Percentiles rank a stretch among this genome's conserved stretches.
phyloP scores from a whole-genome alignment of 2,113 vertebrate species.

The Proterorhinus semilunaris region DNA sequence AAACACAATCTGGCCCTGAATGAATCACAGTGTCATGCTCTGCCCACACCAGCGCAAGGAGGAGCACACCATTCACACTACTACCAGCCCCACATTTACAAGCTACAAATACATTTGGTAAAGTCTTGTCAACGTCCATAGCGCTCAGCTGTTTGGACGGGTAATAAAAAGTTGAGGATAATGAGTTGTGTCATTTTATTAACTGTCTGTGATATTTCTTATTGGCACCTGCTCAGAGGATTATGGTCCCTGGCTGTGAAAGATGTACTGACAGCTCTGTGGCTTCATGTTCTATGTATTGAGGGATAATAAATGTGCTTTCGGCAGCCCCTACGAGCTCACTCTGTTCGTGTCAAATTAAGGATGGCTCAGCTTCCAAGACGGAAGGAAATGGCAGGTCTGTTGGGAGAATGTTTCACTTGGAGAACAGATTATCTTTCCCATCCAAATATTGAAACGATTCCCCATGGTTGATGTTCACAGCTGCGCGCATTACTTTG shows the following conservation, averaged over 20 bases:
- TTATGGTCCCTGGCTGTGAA: slow-evolving; percentile 21
- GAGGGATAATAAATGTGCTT: slow-evolving; percentile 45
- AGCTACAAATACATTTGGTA: not conserved
- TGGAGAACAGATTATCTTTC: slow-evolving; percentile 15
- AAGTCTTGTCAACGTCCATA: not conserved
- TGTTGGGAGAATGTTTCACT: slow-evolving; percentile 20
- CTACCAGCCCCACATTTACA: not conserved
- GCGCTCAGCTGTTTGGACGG: not conserved
- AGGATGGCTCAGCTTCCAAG: slow-evolving; percentile 23
- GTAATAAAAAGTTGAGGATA: slow-evolving; percentile 11
- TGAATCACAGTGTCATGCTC: slow-evolving; percentile 51
- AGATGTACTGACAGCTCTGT: slow-evolving; percentile 17
- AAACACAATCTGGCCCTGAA: slow-evolving; percentile 31
- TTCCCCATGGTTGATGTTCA: slow-evolving; percentile 36
- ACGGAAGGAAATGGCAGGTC: slow-evolving; percentile 30
- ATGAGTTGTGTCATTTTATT: not conserved
- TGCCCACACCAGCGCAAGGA: slow-evolving; percentile 27
- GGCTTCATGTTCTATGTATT: slow-evolving; percentile 29
- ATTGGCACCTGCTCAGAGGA: slow-evolving; percentile 21
- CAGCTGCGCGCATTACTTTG: not conserved
- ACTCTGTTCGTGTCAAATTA: slow-evolving; percentile 57
- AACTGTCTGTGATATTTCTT: slow-evolving; percentile 11
- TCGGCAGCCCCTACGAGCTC: slow-evolving; percentile 42
- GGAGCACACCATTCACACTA: slow-evolving; percentile 18
- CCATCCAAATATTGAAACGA: slow-evolving; percentile 37